Base-by-base conservation (phyloP, 2,888 invertebrate species). In the Bembecia ichneumoniformis region DNA sequence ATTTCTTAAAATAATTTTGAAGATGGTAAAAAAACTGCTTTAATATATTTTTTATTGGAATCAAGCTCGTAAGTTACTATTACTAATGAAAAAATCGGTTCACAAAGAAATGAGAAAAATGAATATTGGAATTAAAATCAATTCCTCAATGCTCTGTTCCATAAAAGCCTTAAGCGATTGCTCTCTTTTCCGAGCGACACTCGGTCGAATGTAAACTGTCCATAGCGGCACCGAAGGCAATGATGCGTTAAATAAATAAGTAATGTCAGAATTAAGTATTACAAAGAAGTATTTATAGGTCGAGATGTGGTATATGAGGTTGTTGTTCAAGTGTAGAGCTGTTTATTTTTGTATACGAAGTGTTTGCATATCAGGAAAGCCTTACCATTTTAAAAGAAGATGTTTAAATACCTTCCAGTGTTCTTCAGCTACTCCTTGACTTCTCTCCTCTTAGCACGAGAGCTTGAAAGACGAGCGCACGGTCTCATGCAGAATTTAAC, bases 281-380 rank as follows among this genome's bases (percentile, higher is more conserved):
- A 17, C 3, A 44, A 17, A 15, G 44, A 17, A 28, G 28, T 44
- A 44, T 44, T 44, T 16, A 11, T 16, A 44, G 15, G 16, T 7
- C 17, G 10, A 11, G 11, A 44, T 16, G 16, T 44, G 44, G 44
- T 44, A 44, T 16, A 44, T 44, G 40, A 40, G 53, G 51, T 71
- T 82, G 82, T 84, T 83, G 68, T 64, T 50, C 61, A 75, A 63
- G 74, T 77, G 64, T 64, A 82, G 68, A 84, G 73, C 66, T 60
- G 72, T 82, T 82, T 87, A 87, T 87, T 87, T 87, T 87, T 87
- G 73, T 86, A 86, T 74, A 77, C 75, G 62, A 63, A 63, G 69
- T 69, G 78, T 77, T 73, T 78, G 75, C 87, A 87, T 87, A 86
- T 87, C 87, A 84, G 61, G 71, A 56, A 66, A 75, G 87, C 84